Percentiles rank a stretch among this genome's conserved stretches.
Conservation (phyloP, 2,888 invertebrate genomes). For the Rhopalosiphum nymphaeae region DNA sequence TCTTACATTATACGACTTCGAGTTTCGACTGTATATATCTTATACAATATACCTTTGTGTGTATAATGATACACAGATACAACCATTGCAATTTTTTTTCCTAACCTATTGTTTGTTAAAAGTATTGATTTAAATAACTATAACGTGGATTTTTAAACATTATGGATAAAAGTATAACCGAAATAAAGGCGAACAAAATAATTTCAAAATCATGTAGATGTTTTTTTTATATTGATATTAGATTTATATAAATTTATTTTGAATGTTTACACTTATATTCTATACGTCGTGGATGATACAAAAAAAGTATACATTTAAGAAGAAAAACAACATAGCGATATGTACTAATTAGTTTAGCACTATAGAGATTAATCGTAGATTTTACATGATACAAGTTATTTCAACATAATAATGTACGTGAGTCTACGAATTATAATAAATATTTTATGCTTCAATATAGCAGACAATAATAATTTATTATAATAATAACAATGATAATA, state of each 20-base stretch:
- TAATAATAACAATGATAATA: constrained; percentile 1
- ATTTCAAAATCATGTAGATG: constrained; percentile 25
- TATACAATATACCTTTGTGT: too few relatives aligned
- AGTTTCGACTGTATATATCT: too few relatives aligned
- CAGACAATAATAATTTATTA: constrained; percentile 17
- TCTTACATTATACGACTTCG: not conserved
- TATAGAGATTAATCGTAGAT: constrained; percentile 29
- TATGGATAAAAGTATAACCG: not conserved
- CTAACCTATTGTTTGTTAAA: not conserved
- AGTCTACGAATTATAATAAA: constrained; percentile 48
- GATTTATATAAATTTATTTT: constrained; percentile 35
- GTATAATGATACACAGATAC: not conserved
- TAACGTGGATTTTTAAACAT: not conserved
- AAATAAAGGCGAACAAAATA: constrained; percentile 9
- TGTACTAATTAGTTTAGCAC: constrained; percentile 64
- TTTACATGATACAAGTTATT: constrained; percentile 30
- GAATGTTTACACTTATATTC: constrained; percentile 58
- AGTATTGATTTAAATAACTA: not conserved
- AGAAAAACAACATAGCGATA: constrained; percentile 56
- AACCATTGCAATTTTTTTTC: not conserved
- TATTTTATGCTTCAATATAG: constrained; percentile 31
- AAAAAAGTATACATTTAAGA: constrained; percentile 49
- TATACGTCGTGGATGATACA: constrained; percentile 42
- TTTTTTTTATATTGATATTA: constrained; percentile 33
- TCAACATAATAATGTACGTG: constrained; percentile 23